Evolutionary conservation across 2,113 vertebrate species (phyloP), one percentile per base, ranked within the genome.

Genomic region (Sciurus niger): DNA sequence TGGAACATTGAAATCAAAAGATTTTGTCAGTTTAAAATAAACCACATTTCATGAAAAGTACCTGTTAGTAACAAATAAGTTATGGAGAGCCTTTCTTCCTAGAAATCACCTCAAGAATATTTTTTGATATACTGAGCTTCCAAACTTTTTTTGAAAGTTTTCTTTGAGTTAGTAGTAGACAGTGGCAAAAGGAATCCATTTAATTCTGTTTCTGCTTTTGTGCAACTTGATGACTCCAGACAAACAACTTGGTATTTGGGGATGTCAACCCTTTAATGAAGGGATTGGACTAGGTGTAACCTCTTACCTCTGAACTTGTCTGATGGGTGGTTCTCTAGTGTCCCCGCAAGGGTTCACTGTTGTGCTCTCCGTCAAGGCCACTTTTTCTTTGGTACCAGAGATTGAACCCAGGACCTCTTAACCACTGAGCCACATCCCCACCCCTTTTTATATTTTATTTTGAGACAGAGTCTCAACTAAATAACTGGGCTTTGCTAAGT

Each of bases 201-300:
- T 34, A 58, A 92, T 88, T 84, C 25, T 67, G 30, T 88, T 80
- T 84, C 78, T 82, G n/a, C 55, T 46, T 90, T 82, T 90, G 76
- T 80, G 22, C 3, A 37, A 51, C 40, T 67, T 76, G 63, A 79
- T 84, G 30, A 85, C 24, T 20, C 67, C 53, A 73, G 32, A 58
- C 30, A 32, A 40, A 65, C 48, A 24, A 32, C 43, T 82, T 16
- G n/a, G 0, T 6, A 53, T 90, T 77, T 46, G 20, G 17, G 40
- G 22, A 4, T 14, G 10, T 46, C 25, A 60, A 14, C 82, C 76
- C 51, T 82, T 73, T 9, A 48, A 65, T 46, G 40, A 65, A 67
- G 34, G 16, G 18, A 14, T 68, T 84, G n/a, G 16, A 30, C 7
- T 34, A 86, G 37, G 48, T 82, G 11, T 55, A 40, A 4, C 76